Evolutionary conservation across 1,140 invertebrate species (phyloP).

Genomic region (Aradophagus sp.): DNA sequence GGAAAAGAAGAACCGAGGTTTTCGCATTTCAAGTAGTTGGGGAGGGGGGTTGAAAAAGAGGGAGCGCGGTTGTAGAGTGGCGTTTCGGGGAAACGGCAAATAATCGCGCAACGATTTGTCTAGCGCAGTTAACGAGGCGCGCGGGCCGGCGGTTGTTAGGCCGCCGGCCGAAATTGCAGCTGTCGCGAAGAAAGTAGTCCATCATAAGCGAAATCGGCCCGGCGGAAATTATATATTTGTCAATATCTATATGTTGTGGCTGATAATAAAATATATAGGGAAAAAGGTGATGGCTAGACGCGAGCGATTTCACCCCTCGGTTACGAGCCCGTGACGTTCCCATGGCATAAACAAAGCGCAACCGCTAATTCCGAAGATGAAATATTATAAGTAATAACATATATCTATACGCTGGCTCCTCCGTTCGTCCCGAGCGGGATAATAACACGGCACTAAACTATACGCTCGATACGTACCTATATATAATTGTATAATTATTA

Average conservation of each 20-base stretch:
- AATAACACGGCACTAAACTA: constrained; percentile 76
- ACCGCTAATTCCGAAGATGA: constrained; percentile 76
- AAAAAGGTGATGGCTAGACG: constrained; percentile 45
- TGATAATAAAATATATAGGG: constrained; percentile 33
- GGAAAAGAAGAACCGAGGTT: constrained; percentile 11
- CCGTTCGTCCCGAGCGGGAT: constrained; percentile 68
- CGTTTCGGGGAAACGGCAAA: constrained; percentile 14
- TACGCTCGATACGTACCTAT: constrained; percentile 72
- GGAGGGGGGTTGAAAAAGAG: constrained; percentile 12
- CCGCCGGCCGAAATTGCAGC: constrained; percentile 44
- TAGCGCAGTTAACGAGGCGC: constrained; percentile 30
- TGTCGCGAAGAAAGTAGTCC: constrained; percentile 42
- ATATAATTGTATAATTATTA: constrained; percentile 77
- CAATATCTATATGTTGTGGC: constrained; percentile 29
- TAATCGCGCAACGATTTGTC: constrained; percentile 32
- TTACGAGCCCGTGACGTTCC: constrained; percentile 70
- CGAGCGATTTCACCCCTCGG: constrained; percentile 62
- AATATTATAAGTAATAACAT: constrained; percentile 77
- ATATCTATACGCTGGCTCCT: constrained; percentile 69
- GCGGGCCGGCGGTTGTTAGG: constrained; percentile 4
- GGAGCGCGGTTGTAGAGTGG: not conserved
- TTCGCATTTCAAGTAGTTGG: constrained; percentile 27
- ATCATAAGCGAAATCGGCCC: constrained; percentile 36
- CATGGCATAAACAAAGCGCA: constrained; percentile 76
- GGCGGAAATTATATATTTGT: constrained; percentile 40